Evolutionary conservation across 1,140 invertebrate genomes (phyloP), one percentile per base, ranked within the genome.

Genomic region (Caerostris darwini): DNA sequence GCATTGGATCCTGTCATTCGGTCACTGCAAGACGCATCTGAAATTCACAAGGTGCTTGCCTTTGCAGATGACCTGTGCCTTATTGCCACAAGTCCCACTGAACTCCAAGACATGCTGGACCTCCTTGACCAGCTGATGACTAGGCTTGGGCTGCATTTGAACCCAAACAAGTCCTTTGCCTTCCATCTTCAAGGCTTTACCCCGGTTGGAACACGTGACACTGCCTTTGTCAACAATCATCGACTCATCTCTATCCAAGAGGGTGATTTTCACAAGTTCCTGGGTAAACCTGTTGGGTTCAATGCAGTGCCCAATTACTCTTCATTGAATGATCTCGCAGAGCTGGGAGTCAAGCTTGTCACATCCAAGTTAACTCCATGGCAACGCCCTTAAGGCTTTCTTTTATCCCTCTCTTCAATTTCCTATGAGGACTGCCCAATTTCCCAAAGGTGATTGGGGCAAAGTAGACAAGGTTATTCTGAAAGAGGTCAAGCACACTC

Each of bases 371-470:
- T 53, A 61, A 14, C 3, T n/a, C 14, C 50, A 54, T 90, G 88
- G 88, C 88, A 90, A 57, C 17, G 88, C 88, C 34, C n/a, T 90
- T 0, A 90, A 77, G 5, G 5, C 64, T 2, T 90, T 90, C 88
- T 71, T 90, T 12, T 90, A 54, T 14, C 88, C 88, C 3, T 10
- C 86, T 5, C 88, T 90, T 5, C 12, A 54, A 2, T 90, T 90
- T 8, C n/a, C 61, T 67, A 71, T 90, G 64, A 53, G 64, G 17
- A 6, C 64, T 5, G 67, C 53, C 14, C 34, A 71, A 50, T 77
- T 71, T 3, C 3, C 4, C 3, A 90, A 90, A 53, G 7, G 4
- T 2, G 64, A 50, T 10, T 77, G 19, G 64, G 3, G n/a, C 8
- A 17, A 88, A 19, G 17, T 88, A 4, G 86, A 88, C 86, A 10